Evolutionary conservation across 2,797 vertebrate genomes (phyloP).

Genomic region (Peromyscus attwateri): DNA sequence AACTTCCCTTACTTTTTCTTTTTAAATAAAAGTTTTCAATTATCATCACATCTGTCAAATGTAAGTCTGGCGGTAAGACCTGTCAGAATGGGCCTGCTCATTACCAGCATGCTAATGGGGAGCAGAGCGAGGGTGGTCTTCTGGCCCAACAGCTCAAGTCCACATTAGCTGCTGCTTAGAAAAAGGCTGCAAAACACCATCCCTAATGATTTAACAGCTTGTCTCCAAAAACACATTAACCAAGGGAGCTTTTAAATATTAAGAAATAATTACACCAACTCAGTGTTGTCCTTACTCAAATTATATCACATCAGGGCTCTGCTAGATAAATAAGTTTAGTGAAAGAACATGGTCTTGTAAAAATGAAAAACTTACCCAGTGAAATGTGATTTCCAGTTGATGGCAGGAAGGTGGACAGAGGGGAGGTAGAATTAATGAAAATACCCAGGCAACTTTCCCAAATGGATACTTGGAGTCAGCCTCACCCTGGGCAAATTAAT

Average conservation of each 20-base stretch:
- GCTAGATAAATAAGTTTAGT: slow-evolving; percentile 88
- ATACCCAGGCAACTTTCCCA: slow-evolving; percentile 80
- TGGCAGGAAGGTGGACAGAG: slow-evolving; percentile 74
- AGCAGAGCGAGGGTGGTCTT: slow-evolving; percentile 70
- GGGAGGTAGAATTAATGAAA: slow-evolving; percentile 80
- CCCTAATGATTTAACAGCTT: slow-evolving; percentile 91
- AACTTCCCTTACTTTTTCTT: slow-evolving; percentile 32
- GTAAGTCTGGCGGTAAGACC: slow-evolving; percentile 12
- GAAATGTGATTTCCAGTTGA: slow-evolving; percentile 72
- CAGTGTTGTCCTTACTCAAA: slow-evolving; percentile 75
- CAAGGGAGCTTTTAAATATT: slow-evolving; percentile 91
- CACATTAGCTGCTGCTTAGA: slow-evolving; percentile 87
- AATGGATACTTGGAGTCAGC: slow-evolving; percentile 63
- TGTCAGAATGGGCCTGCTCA: slow-evolving; percentile 74
- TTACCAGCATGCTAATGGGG: slow-evolving; percentile 85
- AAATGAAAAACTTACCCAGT: slow-evolving; percentile 77
- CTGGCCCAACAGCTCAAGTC: slow-evolving; percentile 85
- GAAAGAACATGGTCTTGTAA: slow-evolving; percentile 71
- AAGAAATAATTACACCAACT: slow-evolving; percentile 86
- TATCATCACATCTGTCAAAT: slow-evolving; percentile 58
- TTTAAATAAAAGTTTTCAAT: slow-evolving; percentile 28
- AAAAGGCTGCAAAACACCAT: slow-evolving; percentile 88
- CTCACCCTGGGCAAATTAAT: slow-evolving; percentile 66
- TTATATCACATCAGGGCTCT: slow-evolving; percentile 89
- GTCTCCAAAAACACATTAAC: slow-evolving; percentile 90